These are phyloP conservation scores for Adoxophyes honmai DNA, from an alignment of 1,140 invertebrate genomes.

Conservation along the genomic window DNA sequence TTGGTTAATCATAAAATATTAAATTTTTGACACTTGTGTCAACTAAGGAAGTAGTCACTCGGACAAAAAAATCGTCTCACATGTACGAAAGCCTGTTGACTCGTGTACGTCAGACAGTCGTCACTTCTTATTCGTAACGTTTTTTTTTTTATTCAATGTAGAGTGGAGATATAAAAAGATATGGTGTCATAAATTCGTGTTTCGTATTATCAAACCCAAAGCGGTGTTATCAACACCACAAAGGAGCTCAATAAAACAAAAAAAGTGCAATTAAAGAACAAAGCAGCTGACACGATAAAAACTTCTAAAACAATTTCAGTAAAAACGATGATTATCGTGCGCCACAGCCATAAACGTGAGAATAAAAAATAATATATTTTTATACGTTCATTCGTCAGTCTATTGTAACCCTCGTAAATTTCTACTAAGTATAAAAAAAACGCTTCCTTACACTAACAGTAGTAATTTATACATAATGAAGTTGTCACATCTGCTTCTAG, in stretches of 20 bases:
- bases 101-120: too few relatives aligned
- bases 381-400: slow-evolving; percentile 5
- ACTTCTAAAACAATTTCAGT: background rate
- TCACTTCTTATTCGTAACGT: too few relatives aligned
- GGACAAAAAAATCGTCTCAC: too few relatives aligned
- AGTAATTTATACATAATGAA: slow-evolving; percentile 73
- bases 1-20: too few relatives aligned
- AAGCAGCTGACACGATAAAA: slow-evolving; percentile 6
- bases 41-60: too few relatives aligned
- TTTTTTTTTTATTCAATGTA: too few relatives aligned
- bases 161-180: too few relatives aligned
- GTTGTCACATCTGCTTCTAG: slow-evolving; percentile 63
- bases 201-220: too few relatives aligned
- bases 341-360: background rate
- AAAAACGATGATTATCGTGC: background rate
- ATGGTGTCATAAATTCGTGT: too few relatives aligned
- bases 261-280: slow-evolving; percentile 8
- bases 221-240: too few relatives aligned
- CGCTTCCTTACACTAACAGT: slow-evolving; percentile 68
- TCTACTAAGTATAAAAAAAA: slow-evolving; percentile 45
- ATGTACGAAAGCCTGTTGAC: too few relatives aligned
- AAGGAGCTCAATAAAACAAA: background rate
- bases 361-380: slow-evolving; percentile 7
- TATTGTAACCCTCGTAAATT: background rate
- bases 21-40: too few relatives aligned